Base-by-base conservation (phyloP, 2,113 vertebrate genomes). In the Zosterops hypoxanthus region DNA sequence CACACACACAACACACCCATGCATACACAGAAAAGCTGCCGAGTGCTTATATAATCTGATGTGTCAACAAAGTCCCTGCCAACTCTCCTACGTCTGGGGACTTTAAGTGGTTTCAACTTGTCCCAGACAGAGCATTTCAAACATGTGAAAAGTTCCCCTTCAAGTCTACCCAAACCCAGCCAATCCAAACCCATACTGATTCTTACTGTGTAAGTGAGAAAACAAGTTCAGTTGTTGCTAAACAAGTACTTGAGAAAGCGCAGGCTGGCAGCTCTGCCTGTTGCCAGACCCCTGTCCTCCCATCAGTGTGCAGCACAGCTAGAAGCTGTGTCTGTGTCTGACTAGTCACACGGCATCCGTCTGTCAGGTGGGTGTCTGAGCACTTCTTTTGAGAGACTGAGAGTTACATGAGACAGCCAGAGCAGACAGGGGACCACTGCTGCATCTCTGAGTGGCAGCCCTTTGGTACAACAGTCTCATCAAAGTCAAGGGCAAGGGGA, bases 1-100 rank as follows among this genome's bases (percentile, higher is more conserved):
- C 95, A 94, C 78, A 34, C 17, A 68, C 36, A 68, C 78, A 76
- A 69, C 81, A 94, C 92, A 92, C 92, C 83, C 91, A 81, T 71
- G 82, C 87, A 79, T 85, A 86, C 18, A 2, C 65, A 60, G 88
- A 88, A 90, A 87, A 87, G 71, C 83, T 92, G 86, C 49, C 0
- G 18, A 82, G 52, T 33, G 46, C 91, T 96, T 96, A 95, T 49
- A 59, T 95, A 96, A 97, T 61, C 56, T 3, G 13, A 95, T 86
- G 80, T 96, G 93, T 95, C 95, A 96, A 94, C 87, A 94, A 80
- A 95, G 73, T 52, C 42, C 47, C 56, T 96, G 93, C 81, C 95
- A 97, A 41, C 39, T 85, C 91, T 90, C 96, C 95, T 78, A 89
- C 86, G 73, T 72, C 77, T 79, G 79, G 56, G 69, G 73, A 89